Base-by-base conservation (phyloP, 2,888 invertebrate genomes). In the Mactromeris polynyma region DNA sequence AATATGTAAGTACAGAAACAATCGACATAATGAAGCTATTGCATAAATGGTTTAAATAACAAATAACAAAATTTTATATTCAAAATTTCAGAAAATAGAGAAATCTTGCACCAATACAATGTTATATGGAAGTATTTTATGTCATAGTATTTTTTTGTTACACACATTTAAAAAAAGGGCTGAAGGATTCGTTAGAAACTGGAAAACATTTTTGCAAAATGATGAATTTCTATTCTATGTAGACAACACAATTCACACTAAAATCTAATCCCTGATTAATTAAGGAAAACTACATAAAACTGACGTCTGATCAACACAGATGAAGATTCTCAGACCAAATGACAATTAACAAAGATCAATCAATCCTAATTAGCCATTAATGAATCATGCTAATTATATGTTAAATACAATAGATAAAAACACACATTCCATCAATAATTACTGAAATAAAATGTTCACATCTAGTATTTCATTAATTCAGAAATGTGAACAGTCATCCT, bases 1-100 rank as follows among this genome's bases (percentile, higher is more conserved):
- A 31, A 54, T 33, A 51, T 83, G 46, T 42, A 73, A 73, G 73
- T 73, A 73, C 73, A 73, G 26, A 73, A 73, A 33, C 73, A 73
- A 58, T 73, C 2, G 73, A 19, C 73, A 73, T 17, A 73, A 73
- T 73, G 73, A 73, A 36, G 36, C 73, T 33, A 73, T 73, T 73
- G 73, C 73, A 73, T 73, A 73, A 73, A 73, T 33, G 73, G 73
- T 73, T 73, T 36, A 73, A 73, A 73, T 73, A 36, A 36, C 31
- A 36, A 73, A 73, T 36, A 73, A 73, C 31, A 19, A 73, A 73
- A 17, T 73, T 73, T 73, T 11, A 73, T 36, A 36, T 33, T 33
- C 14, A 73, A 73, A 73, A 73, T 36, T 19, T 33, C 6, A 73
- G 4, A 73, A 73, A 73, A 73, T 73, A 73, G 36, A 36, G 36